phyloP scores from a whole-genome alignment of 2,113 vertebrate genomes.

The Pollachius pollachius region DNA sequence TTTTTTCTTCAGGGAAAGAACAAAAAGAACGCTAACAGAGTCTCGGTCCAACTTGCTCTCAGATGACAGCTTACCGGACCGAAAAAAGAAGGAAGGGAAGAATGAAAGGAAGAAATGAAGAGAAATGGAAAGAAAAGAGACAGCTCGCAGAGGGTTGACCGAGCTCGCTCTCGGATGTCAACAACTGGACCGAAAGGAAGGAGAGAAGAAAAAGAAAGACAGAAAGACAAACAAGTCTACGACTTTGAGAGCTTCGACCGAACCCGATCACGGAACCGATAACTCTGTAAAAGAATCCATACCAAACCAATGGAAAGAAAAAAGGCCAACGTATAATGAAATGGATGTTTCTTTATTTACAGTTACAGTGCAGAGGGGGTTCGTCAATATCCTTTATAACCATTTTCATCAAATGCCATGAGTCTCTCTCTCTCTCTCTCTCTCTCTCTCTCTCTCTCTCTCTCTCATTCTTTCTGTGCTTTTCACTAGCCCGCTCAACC shows the following conservation, averaged over 20 bases:
- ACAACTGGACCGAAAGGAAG: conserved; percentile 13
- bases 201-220: conserved; percentile 15
- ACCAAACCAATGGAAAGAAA: neutral
- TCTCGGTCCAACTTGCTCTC: no score
- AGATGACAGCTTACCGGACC: no score
- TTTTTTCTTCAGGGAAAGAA: no score
- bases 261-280: conserved; percentile 55
- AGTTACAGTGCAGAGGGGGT: conserved; percentile 51
- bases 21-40: no score
- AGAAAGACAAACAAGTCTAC: neutral
- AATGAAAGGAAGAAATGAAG: no score
- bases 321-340: conserved; percentile 51
- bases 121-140: no score
- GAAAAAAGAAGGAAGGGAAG: no score
- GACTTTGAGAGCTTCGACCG: conserved; percentile 20
- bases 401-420: conserved; percentile 45
- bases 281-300: conserved; percentile 46
- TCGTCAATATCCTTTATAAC: conserved; percentile 54
- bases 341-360: conserved; percentile 29
- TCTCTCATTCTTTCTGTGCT: neutral
- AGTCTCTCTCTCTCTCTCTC: conserved; percentile 28
- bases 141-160: conserved; percentile 32
- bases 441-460: conserved; percentile 9
- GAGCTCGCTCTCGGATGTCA: conserved; percentile 18
- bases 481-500: neutral